phyloP scores from a whole-genome alignment of 2,888 invertebrate genomes.

The Lithosia quadra region DNA sequence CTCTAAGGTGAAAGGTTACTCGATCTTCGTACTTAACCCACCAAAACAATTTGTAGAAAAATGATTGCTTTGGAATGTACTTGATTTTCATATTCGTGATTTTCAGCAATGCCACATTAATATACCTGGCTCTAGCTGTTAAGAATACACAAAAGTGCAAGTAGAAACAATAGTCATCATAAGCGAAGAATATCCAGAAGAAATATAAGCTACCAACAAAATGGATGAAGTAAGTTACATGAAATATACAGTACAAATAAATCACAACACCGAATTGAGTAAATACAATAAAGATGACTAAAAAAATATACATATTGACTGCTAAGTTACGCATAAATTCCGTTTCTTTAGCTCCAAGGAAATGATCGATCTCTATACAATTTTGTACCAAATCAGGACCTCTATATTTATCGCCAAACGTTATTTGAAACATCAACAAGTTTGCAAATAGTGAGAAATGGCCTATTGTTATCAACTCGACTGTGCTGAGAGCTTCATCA shows the following conservation, averaged over 20 bases:
- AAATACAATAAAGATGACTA: conserved; percentile 38
- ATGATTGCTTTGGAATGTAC: conserved; percentile 62
- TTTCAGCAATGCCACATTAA: conserved; percentile 72
- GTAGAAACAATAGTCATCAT: conserved; percentile 61
- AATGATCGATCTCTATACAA: conserved; percentile 64
- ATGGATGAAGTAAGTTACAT: conserved; percentile 52
- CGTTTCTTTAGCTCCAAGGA: conserved; percentile 68
- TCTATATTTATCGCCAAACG: conserved; percentile 55
- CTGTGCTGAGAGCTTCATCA: conserved; percentile 52
- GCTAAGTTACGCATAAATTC: conserved; percentile 65
- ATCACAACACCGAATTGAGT: conserved; percentile 46
- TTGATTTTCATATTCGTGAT: conserved; percentile 58
- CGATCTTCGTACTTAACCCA: conserved; percentile 58
- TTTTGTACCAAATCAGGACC: conserved; percentile 57
- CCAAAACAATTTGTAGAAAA: conserved; percentile 67
- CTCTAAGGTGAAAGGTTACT: conserved; percentile 60
- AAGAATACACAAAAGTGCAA: conserved; percentile 53
- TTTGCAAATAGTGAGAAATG: conserved; percentile 58
- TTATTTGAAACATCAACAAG: conserved; percentile 57
- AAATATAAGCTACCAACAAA: conserved; percentile 55
- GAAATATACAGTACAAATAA: conserved; percentile 52
- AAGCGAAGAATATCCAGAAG: conserved; percentile 57
- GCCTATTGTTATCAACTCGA: conserved; percentile 58
- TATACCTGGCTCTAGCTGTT: conserved; percentile 62
- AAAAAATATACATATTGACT: conserved; percentile 39